Percentiles rank a stretch among this genome's conserved stretches.
phyloP scores from a whole-genome alignment of 2,113 vertebrate species.

The Taxidea taxus region DNA sequence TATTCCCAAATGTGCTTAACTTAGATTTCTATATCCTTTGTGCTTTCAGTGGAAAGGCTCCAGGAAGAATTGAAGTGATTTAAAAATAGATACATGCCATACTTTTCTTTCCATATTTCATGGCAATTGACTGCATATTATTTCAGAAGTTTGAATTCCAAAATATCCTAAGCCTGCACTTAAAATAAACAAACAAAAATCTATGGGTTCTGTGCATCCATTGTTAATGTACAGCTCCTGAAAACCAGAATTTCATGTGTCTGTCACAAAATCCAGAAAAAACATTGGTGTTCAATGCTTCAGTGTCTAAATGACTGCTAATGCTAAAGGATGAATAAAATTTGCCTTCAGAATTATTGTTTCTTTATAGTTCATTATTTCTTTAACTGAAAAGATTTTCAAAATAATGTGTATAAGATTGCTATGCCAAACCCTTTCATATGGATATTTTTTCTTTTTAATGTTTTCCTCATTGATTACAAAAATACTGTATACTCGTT shows the following conservation, averaged over 20 bases:
- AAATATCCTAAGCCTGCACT: constrained; percentile 8
- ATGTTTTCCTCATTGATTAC: background rate
- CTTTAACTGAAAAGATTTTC: background rate
- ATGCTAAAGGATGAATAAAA: background rate
- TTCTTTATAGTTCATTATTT: background rate
- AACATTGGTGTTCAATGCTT: background rate
- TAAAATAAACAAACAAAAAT: constrained; percentile 41
- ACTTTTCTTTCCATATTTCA: constrained; percentile 47
- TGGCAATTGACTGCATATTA: constrained; percentile 37
- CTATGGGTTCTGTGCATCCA: background rate
- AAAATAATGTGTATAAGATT: background rate
- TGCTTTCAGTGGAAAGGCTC: constrained; percentile 52
- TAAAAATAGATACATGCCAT: constrained; percentile 63
- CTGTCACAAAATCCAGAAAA: background rate
- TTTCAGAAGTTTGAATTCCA: constrained; percentile 36
- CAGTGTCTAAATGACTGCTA: background rate
- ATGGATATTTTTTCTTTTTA: background rate
- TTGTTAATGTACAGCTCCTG: background rate
- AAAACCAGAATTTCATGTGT: background rate
- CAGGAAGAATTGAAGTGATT: constrained; percentile 41
- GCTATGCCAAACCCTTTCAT: background rate
- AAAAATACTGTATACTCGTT: background rate
- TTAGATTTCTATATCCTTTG: constrained; percentile 64
- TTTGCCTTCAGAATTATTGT: background rate
- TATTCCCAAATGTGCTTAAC: constrained; percentile 66